Percentiles rank a stretch among this genome's conserved stretches.
Evolutionary conservation across 2,113 vertebrate genomes (phyloP).

Genomic region (Peromyscus polionotus): DNA sequence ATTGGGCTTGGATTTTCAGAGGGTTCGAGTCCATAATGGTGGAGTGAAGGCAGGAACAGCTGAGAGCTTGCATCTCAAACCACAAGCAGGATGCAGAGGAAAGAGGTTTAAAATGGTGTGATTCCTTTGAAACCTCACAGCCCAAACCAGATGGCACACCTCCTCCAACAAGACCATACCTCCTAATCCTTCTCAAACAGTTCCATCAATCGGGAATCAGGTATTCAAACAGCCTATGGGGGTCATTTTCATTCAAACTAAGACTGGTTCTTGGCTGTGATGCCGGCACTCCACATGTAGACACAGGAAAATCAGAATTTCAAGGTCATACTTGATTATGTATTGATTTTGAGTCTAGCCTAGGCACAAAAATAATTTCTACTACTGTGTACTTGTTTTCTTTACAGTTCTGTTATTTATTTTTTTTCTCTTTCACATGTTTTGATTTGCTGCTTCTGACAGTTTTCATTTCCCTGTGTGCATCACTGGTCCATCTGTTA

Average conservation of each 20-base stretch:
- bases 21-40: neutral
- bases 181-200: neutral
- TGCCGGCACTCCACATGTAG: neutral
- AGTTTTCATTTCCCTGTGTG: neutral
- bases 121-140: neutral
- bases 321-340: neutral
- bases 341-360: neutral
- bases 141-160: neutral
- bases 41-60: neutral
- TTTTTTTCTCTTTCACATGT: neutral
- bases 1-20: neutral
- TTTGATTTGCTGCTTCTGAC: neutral
- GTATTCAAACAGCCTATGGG: neutral
- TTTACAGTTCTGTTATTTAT: neutral
- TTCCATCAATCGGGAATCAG: neutral
- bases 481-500: neutral
- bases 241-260: neutral
- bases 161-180: neutral
- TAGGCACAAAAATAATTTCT: neutral
- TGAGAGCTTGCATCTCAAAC: neutral
- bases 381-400: neutral
- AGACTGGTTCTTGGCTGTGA: neutral
- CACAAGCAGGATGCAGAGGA: neutral
- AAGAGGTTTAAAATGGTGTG: neutral
- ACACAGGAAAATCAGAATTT: neutral